These are phyloP conservation scores for Conus ventricosus DNA, from an alignment of 1,140 invertebrate species.

Conservation along the genomic window DNA sequence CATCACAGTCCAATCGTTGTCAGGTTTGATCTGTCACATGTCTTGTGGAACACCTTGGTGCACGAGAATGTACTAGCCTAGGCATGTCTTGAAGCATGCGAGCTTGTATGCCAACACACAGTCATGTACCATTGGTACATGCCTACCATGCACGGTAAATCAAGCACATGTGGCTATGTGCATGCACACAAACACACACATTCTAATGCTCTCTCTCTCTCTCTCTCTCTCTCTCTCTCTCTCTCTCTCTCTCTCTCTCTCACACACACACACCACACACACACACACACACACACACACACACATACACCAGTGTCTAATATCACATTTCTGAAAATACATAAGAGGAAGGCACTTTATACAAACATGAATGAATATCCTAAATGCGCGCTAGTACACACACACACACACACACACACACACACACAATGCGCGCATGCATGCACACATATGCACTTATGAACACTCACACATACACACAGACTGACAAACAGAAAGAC, in stretches of 20 bases:
- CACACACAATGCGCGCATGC: background rate
- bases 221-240: background rate
- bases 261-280: too few species aligned
- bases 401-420: too few species aligned
- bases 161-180: too few species aligned
- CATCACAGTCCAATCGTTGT: background rate
- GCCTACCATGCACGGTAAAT: too few species aligned
- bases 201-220: background rate
- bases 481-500: background rate
- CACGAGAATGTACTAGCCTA: background rate
- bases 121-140: too few species aligned
- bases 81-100: background rate
- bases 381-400: too few species aligned
- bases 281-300: too few species aligned
- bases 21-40: background rate
- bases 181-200: constrained; percentile 11
- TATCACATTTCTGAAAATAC: too few species aligned
- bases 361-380: too few species aligned
- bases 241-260: constrained; percentile 7
- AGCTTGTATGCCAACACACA: background rate
- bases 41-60: background rate
- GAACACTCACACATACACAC: background rate
- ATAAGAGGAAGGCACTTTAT: too few species aligned
- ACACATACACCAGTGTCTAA: too few species aligned
- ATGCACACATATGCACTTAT: background rate